Evolutionary conservation across 2,113 vertebrate genomes (phyloP).

Genomic region (Dasyprocta punctata): DNA sequence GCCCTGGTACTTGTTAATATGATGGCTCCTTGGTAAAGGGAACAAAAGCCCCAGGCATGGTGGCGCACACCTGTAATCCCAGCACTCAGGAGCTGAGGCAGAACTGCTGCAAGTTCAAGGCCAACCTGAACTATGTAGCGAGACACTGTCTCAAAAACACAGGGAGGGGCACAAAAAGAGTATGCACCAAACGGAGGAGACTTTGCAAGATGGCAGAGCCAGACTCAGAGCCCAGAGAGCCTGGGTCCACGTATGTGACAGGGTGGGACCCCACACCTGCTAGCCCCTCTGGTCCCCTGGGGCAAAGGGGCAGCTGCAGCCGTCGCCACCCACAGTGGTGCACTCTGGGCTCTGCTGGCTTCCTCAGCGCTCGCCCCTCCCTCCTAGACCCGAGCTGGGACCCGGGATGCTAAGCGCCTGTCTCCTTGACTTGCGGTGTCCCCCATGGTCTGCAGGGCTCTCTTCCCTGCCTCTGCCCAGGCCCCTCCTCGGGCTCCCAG

Average conservation of each 20-base stretch:
- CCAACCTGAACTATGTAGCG: neutral
- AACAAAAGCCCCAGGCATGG: neutral
- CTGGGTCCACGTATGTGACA: neutral
- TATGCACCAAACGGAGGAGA: neutral
- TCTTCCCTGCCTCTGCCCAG: rapidly evolving
- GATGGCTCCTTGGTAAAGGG: neutral
- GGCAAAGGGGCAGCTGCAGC: neutral
- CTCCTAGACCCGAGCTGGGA: rapidly evolving
- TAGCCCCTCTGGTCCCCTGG: neutral
- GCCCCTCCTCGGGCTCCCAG: neutral
- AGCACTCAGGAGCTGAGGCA: neutral
- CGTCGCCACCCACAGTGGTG: too few species aligned
- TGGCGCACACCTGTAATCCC: neutral
- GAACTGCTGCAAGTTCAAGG: neutral
- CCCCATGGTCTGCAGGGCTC: rapidly evolving
- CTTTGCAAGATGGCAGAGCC: neutral
- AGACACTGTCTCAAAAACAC: neutral
- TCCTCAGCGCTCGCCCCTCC: neutral
- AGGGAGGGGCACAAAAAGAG: neutral
- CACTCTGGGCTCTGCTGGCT: neutral
- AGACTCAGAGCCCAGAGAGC: too few species aligned
- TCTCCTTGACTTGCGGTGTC: neutral
- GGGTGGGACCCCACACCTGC: neutral
- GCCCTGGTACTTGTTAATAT: neutral
- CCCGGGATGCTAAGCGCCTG: rapidly evolving